Percentiles rank a stretch among this genome's conserved stretches.
These are phyloP conservation scores for Caenorhabditis briggsae DNA, from an alignment of 1,140 invertebrate genomes.

Conservation along the genomic window DNA sequence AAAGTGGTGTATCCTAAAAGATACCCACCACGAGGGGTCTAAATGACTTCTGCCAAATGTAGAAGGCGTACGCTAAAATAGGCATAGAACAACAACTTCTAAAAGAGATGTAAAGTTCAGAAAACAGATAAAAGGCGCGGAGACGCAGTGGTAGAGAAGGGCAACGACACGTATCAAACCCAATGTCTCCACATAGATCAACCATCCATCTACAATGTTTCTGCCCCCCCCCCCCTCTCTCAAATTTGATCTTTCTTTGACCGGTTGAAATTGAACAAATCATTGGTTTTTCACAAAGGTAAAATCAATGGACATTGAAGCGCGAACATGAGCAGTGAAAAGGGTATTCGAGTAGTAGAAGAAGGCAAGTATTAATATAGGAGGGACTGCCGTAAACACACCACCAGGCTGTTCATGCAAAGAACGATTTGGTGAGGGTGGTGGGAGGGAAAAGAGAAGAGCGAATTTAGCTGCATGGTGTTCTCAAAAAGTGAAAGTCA, in stretches of 20 bases:
- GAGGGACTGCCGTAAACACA: neutral
- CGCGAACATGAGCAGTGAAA: neutral
- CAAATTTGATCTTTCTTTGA: conserved; percentile 36
- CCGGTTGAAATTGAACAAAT: conserved; percentile 20
- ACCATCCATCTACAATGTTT: conserved; percentile 28
- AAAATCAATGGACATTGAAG: neutral
- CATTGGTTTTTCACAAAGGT: neutral
- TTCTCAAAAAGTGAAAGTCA: too few species aligned
- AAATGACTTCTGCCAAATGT: too few species aligned
- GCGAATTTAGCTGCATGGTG: too few species aligned
- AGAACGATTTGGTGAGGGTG: neutral
- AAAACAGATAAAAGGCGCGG: neutral
- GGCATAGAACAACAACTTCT: neutral
- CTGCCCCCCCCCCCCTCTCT: too few species aligned
- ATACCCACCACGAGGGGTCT: too few species aligned
- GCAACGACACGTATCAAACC: neutral
- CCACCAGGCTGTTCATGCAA: too few species aligned
- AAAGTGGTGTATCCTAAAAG: too few species aligned
- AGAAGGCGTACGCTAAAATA: neutral
- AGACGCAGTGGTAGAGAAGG: neutral
- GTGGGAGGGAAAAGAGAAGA: too few species aligned
- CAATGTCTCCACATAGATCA: neutral
- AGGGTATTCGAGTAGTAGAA: neutral
- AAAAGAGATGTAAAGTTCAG: conserved; percentile 20
- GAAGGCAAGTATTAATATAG: too few species aligned